Evolutionary conservation across 2,888 invertebrate species (phyloP), one percentile per base, ranked within the genome.

Genomic region (Cheilosia urbana): DNA sequence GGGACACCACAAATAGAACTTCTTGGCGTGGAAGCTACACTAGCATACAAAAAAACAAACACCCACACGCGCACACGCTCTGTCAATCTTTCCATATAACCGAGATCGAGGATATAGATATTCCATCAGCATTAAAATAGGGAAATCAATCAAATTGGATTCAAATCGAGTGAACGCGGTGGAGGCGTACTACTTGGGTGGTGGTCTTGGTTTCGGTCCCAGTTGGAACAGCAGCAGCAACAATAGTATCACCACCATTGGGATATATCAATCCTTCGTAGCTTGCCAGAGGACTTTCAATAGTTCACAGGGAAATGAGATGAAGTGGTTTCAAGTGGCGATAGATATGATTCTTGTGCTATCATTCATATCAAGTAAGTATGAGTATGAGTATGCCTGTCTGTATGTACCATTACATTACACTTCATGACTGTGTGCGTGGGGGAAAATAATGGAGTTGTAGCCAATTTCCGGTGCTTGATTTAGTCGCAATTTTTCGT

Each of bases 241-340:
- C 51, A 68, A 42, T 83, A 58, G 75, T 79, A 55, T 53, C 62
- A 79, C 40, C 84, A 80, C 53, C 84, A 84, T 84, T 84, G 84
- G 80, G 75, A 75, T 80, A 84, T 63, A 84, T 80, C 81, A 81
- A 72, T 77, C 81, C 85, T 85, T 72, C 85, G 76, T 76, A 85
- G 76, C 85, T 87, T 87, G 76, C 87, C 88, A 84, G 78, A 88
- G 87, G 87, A 88, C 88, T 87, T 88, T 88, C 78, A 88, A 89
- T 87, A 90, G 90, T 89, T 89, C 90, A 92, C 89, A 91, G 92
- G 92, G 92, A 92, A 91, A 92, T 92, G 92, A 92, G 91, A 92
- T 92, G 92, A 92, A 92, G 92, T 92, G 92, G 92, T 92, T 92
- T 92, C 92, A 92, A 92, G 92, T 91, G 90, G 91, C 92, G 91